phyloP scores from a whole-genome alignment of 1,140 invertebrate species.

The Scaptomyza pallida region DNA sequence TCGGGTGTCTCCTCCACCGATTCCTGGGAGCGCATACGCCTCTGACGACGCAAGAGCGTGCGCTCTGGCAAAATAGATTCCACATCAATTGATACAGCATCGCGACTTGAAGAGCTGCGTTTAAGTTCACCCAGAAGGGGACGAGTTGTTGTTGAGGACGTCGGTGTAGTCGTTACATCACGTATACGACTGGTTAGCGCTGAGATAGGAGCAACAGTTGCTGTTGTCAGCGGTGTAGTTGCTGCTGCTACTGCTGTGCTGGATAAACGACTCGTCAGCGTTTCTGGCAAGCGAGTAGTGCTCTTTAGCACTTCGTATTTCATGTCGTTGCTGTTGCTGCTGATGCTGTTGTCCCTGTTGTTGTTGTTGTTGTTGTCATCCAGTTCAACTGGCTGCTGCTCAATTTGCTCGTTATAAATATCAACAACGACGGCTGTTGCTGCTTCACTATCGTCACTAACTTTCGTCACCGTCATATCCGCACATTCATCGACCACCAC shows the following conservation, averaged over 20 bases:
- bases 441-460: constrained; percentile 64
- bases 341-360: constrained; percentile 19
- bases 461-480: constrained; percentile 73
- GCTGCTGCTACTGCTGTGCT: constrained; percentile 25
- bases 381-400: constrained; percentile 39
- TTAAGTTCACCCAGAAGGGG: constrained; percentile 55
- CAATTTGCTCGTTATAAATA: constrained; percentile 59
- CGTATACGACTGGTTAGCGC: constrained; percentile 21
- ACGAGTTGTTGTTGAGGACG: constrained; percentile 3
- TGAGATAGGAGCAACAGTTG: constrained; percentile 4
- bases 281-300: constrained; percentile 20
- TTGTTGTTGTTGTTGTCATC: constrained; percentile 53
- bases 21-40: constrained; percentile 71
- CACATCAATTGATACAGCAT: constrained; percentile 52
- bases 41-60: constrained; percentile 66
- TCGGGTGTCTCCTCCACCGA: constrained; percentile 70
- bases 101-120: constrained; percentile 55
- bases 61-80: constrained; percentile 65
- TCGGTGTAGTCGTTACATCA: constrained; percentile 2
- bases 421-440: constrained; percentile 48
- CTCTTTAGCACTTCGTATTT: constrained; percentile 56
- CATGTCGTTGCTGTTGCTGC: constrained; percentile 42
- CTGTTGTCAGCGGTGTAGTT: not conserved
- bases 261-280: constrained; percentile 17
- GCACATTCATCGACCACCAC: constrained; percentile 41